phyloP scores from a whole-genome alignment of 92 coral and sea anemone species.

The Epizoanthus stellaris region DNA sequence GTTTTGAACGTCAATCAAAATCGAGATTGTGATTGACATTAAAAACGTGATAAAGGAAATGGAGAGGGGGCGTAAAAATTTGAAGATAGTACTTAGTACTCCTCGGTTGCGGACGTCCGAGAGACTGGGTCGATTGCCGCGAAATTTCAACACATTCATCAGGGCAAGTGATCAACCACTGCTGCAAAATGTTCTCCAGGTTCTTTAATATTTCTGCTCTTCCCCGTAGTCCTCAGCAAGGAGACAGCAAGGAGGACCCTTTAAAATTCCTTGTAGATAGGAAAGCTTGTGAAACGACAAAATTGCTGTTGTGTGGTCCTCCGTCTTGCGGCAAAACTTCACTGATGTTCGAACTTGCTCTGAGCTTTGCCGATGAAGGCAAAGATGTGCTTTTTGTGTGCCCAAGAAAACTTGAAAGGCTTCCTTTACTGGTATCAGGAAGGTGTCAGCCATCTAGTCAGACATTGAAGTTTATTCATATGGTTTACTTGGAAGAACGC shows the following conservation, averaged over 20 bases:
- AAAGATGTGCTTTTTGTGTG: constrained; percentile 78
- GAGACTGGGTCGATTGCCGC: constrained; percentile 1
- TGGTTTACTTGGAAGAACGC: constrained; percentile 79
- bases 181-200: constrained; percentile 49
- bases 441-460: constrained; percentile 65
- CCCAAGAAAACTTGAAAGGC: constrained; percentile 67
- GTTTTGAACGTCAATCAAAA: too few species aligned
- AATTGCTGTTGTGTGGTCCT: constrained; percentile 71
- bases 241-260: constrained; percentile 1
- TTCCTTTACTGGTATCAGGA: constrained; percentile 81
- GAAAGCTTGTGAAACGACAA: constrained; percentile 33
- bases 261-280: constrained; percentile 48
- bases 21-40: too few species aligned
- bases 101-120: background rate
- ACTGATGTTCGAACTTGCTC: constrained; percentile 83
- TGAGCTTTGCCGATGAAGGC: constrained; percentile 87
- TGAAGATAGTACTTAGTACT: too few species aligned
- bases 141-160: background rate
- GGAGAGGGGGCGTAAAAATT: too few species aligned
- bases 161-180: background rate
- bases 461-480: constrained; percentile 71
- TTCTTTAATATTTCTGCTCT: constrained; percentile 32
- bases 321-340: constrained; percentile 84
- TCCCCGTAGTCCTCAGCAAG: background rate
- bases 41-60: too few species aligned